A percentile compares a stretch with the other conserved stretches of the same genome.
Conservation (phyloP, 2,888 invertebrate genomes). For the Spisula solida region DNA sequence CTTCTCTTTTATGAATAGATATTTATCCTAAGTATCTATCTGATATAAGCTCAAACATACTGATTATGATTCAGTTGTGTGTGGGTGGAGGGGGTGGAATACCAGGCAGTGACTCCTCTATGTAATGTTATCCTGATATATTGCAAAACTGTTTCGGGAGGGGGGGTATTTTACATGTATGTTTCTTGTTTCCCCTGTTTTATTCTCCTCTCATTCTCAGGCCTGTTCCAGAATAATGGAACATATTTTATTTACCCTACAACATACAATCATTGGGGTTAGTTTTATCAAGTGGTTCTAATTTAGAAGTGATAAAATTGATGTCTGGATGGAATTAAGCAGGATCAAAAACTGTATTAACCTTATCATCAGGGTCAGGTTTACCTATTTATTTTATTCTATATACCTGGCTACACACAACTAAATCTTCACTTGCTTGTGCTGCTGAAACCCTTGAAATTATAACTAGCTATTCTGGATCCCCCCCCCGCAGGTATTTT, state of each 20-base stretch:
- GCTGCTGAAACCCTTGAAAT: not conserved
- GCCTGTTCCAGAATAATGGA: not conserved
- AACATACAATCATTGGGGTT: conserved; percentile 1
- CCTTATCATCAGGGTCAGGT: conserved; percentile 38
- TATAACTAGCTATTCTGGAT: no score
- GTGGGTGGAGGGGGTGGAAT: no score
- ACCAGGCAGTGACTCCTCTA: no score
- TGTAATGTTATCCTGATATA: no score
- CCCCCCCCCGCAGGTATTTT: no score
- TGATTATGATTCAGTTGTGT: no score
- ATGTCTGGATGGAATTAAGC: conserved; percentile 39
- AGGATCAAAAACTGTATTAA: conserved; percentile 28
- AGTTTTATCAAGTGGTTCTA: conserved; percentile 17
- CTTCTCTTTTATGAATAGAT: no score
- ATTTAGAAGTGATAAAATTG: conserved; percentile 18
- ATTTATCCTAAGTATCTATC: no score
- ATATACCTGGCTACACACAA: not conserved
- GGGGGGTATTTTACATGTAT: no score
- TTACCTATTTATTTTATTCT: not conserved
- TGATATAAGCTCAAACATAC: no score
- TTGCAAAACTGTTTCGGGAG: no score
- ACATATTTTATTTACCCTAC: not conserved
- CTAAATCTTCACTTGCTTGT: not conserved
- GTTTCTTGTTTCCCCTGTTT: no score
- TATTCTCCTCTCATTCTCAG: not conserved